A percentile compares a stretch with the other conserved stretches of the same genome.
Conservation (phyloP, 2,888 invertebrate genomes). For the Caenorhabditis virilis region DNA sequence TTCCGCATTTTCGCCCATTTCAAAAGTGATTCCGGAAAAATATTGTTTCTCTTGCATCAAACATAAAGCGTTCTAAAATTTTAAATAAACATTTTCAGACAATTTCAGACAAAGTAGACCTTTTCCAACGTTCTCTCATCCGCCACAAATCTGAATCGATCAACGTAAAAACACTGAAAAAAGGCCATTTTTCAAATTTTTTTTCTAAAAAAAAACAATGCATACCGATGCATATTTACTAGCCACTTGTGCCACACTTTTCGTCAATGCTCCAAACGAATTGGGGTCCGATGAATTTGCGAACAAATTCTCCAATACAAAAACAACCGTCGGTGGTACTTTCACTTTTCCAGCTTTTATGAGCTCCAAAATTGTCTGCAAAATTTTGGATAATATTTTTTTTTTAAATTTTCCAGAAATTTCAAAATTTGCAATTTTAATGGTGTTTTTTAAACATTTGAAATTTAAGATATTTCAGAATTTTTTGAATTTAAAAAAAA, state of each 20-base stretch:
- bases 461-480: background rate
- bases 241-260: slow-evolving; percentile 15
- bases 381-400: too few species aligned
- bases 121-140: slow-evolving; percentile 55
- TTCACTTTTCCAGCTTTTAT: background rate
- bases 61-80: slow-evolving; percentile 49
- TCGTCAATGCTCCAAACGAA: slow-evolving; percentile 30
- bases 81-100: background rate
- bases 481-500: too few species aligned
- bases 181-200: background rate
- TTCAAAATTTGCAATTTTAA: too few species aligned
- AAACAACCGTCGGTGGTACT: slow-evolving; percentile 8
- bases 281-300: slow-evolving; percentile 21
- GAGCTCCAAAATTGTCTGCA: background rate
- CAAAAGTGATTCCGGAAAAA: slow-evolving; percentile 55
- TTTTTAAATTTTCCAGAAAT: too few species aligned
- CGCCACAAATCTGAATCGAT: slow-evolving; percentile 58
- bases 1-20: slow-evolving; percentile 29
- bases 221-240: slow-evolving; percentile 29
- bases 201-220: background rate
- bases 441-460: background rate
- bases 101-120: slow-evolving; percentile 9
- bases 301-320: slow-evolving; percentile 36
- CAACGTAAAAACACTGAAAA: slow-evolving; percentile 50
- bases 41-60: slow-evolving; percentile 52